A percentile compares a stretch with the other conserved stretches of the same genome.
Conservation (phyloP, 2,888 invertebrate genomes). For the Patella pellucida region DNA sequence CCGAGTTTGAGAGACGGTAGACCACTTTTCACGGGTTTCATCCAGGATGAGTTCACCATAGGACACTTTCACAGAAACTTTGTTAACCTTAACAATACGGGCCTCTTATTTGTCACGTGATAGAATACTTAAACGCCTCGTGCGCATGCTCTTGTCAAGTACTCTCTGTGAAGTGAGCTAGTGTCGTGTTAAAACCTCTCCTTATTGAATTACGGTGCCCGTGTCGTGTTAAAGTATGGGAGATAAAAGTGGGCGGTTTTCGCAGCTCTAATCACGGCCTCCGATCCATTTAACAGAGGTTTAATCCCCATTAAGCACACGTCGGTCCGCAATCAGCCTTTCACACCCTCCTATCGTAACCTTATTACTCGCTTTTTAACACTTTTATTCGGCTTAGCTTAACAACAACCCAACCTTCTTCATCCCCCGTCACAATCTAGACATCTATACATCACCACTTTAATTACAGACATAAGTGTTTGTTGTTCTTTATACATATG, state of each 20-base stretch:
- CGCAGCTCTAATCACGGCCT: background rate
- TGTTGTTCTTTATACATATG: too few species aligned
- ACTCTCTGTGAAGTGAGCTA: too few species aligned
- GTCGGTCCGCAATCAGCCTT: background rate
- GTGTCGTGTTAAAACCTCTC: too few species aligned
- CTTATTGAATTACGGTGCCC: too few species aligned
- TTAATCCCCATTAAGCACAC: background rate
- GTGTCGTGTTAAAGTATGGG: background rate
- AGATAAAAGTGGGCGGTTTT: background rate
- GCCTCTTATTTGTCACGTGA: slow-evolving; percentile 3
- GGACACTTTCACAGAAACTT: background rate
- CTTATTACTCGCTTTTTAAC: background rate
- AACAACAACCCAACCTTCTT: background rate
- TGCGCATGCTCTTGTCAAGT: background rate
- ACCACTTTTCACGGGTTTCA: background rate
- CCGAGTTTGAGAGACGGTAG: background rate
- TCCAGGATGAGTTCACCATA: background rate
- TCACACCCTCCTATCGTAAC: background rate
- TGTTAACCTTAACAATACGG: slow-evolving; percentile 1
- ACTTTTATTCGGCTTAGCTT: background rate
- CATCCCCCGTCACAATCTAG: too few species aligned
- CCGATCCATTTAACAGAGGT: background rate
- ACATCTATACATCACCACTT: too few species aligned
- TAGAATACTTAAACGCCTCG: background rate
- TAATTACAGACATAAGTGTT: too few species aligned